A percentile compares a stretch with the other conserved stretches of the same genome.
These are phyloP conservation scores for Thrips palmi DNA, from an alignment of 1,140 invertebrate genomes.

Conservation along the genomic window DNA sequence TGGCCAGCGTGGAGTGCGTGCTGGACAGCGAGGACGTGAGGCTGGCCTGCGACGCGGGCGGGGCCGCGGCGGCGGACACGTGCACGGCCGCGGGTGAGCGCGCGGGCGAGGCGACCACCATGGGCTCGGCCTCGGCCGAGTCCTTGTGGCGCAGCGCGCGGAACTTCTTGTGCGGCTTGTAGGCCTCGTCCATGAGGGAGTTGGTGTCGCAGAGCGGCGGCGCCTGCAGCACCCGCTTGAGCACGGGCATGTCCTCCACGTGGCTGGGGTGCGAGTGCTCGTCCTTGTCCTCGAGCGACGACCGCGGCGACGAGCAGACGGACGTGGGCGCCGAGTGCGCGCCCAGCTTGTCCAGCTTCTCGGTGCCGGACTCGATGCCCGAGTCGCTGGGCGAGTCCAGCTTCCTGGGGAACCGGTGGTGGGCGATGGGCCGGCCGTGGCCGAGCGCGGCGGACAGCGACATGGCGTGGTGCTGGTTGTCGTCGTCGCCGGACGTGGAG, in stretches of 20 bases:
- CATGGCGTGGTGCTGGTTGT: constrained; percentile 41
- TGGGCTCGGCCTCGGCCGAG: constrained; percentile 51
- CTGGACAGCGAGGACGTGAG: constrained; percentile 42
- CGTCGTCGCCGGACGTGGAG: constrained; percentile 52
- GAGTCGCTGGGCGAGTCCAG: constrained; percentile 80
- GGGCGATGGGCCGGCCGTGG: constrained; percentile 21
- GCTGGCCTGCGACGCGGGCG: constrained; percentile 23
- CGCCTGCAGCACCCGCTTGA: constrained; percentile 78
- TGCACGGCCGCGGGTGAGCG: constrained; percentile 19
- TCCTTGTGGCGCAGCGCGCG: constrained; percentile 59
- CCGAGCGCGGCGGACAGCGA: constrained; percentile 35
- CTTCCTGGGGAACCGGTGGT: constrained; percentile 36
- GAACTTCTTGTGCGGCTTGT: constrained; percentile 90
- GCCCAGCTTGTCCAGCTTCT: constrained; percentile 52
- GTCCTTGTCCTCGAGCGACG: constrained; percentile 59
- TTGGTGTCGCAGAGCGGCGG: constrained; percentile 77
- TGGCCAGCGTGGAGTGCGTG: constrained; percentile 70
- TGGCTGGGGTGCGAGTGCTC: constrained; percentile 30
- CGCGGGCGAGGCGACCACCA: constrained; percentile 19
- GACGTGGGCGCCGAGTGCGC: constrained; percentile 53
- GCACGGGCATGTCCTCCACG: constrained; percentile 80
- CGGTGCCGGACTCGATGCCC: constrained; percentile 81
- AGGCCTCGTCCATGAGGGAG: constrained; percentile 82
- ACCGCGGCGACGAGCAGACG: constrained; percentile 66
- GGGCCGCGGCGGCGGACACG: constrained; percentile 25